These are phyloP conservation scores for Sturnus vulgaris DNA, from an alignment of 2,113 vertebrate species.

Conservation along the genomic window DNA sequence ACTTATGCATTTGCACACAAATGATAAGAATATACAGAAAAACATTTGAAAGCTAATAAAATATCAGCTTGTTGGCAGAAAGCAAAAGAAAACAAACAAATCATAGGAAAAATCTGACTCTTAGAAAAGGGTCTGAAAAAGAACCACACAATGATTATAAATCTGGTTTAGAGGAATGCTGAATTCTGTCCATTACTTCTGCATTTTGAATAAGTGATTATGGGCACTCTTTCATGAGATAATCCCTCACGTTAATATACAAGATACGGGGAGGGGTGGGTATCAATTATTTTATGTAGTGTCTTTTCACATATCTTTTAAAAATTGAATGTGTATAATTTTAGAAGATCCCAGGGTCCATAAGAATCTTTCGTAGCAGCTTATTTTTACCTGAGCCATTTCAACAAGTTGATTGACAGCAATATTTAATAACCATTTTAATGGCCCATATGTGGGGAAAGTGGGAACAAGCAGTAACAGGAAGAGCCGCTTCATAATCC, in stretches of 20 bases:
- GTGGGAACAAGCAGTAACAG: not conserved
- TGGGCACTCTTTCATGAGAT: not conserved
- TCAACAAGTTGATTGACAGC: not conserved
- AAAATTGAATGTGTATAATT: not conserved
- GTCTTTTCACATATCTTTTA: not conserved
- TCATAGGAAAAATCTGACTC: not conserved
- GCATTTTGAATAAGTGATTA: not conserved
- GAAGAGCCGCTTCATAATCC: not conserved
- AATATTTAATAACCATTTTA: not conserved
- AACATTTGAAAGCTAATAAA: not conserved
- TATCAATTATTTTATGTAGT: not conserved
- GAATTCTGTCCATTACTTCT: not conserved
- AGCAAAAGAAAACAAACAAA: not conserved
- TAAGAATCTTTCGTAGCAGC: not conserved
- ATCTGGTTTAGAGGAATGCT: not conserved
- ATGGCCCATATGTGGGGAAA: not conserved
- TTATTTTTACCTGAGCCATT: not conserved
- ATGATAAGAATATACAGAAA: not conserved
- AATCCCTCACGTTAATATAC: not conserved
- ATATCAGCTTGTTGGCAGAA: not conserved
- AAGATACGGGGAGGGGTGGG: not conserved
- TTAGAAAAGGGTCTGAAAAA: not conserved
- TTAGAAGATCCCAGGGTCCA: not conserved
- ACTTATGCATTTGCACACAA: not conserved
- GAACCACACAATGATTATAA: not conserved